A percentile compares a stretch with the other conserved stretches of the same genome.
These are phyloP conservation scores for Aramus guarauna DNA, from an alignment of 2,113 vertebrate genomes.

Conservation along the genomic window DNA sequence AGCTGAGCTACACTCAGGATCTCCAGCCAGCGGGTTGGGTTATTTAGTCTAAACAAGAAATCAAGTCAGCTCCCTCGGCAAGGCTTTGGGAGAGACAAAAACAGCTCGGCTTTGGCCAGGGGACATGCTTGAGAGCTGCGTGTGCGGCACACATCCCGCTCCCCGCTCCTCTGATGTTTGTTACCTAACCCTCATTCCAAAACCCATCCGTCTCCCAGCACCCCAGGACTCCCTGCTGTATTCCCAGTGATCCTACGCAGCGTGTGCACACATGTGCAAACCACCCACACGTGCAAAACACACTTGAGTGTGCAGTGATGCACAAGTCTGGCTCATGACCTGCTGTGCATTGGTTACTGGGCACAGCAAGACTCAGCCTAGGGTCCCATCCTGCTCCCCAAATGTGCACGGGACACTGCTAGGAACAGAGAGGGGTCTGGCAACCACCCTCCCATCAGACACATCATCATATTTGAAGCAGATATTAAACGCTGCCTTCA, in stretches of 20 bases:
- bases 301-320: accelerated
- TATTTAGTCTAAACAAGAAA: neutral
- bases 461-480: accelerated
- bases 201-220: neutral
- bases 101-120: neutral
- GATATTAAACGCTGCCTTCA: neutral
- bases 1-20: neutral
- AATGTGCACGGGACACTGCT: accelerated
- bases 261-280: neutral
- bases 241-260: neutral
- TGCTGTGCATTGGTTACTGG: neutral
- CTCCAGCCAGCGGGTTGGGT: neutral
- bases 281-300: neutral
- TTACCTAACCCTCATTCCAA: neutral
- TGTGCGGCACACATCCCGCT: accelerated
- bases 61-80: accelerated
- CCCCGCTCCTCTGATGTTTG: accelerated
- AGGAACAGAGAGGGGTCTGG: neutral
- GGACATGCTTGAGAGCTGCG: accelerated
- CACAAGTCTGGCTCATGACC: neutral
- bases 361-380: neutral
- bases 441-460: accelerated
- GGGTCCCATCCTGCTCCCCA: neutral
- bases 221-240: accelerated
- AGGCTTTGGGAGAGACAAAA: neutral